Conservation (phyloP, 2,797 vertebrate species). For the Taenioides sp. region DNA sequence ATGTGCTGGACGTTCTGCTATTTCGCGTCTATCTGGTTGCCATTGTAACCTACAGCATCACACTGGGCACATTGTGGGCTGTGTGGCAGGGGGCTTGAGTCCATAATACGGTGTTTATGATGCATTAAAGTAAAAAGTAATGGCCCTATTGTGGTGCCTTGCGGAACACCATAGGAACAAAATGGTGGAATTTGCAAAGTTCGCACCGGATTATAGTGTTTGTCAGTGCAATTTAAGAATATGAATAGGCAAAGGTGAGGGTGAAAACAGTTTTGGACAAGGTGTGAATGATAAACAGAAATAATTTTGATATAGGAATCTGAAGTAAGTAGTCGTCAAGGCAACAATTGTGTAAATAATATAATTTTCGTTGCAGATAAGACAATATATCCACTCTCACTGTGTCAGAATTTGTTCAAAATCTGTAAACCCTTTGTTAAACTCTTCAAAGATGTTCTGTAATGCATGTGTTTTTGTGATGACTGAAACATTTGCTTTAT, state of each 20-base stretch:
- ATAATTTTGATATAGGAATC: not conserved
- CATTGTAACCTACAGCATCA: constrained; percentile 87
- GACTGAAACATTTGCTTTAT: not conserved
- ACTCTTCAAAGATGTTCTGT: not conserved
- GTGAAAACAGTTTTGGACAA: not conserved
- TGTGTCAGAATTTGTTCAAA: not conserved
- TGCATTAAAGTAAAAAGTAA: constrained; percentile 11
- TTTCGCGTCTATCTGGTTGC: constrained; percentile 89
- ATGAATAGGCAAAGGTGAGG: not conserved
- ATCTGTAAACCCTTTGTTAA: not conserved
- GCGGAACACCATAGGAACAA: constrained; percentile 21
- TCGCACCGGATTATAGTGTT: constrained; percentile 5
- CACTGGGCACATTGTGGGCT: constrained; percentile 89
- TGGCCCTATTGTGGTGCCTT: not conserved
- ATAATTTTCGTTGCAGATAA: too few species aligned
- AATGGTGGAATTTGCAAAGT: constrained; percentile 5
- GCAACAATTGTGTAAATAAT: not conserved
- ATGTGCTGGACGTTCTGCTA: constrained; percentile 89
- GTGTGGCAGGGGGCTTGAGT: constrained; percentile 87
- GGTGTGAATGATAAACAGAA: not conserved
- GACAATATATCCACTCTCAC: not conserved
- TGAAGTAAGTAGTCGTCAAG: not conserved
- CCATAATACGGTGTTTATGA: constrained; percentile 1
- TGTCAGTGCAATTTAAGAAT: not conserved
- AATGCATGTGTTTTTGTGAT: not conserved